phyloP scores from a whole-genome alignment of 2,888 invertebrate genomes.

The Auanema sp. region DNA sequence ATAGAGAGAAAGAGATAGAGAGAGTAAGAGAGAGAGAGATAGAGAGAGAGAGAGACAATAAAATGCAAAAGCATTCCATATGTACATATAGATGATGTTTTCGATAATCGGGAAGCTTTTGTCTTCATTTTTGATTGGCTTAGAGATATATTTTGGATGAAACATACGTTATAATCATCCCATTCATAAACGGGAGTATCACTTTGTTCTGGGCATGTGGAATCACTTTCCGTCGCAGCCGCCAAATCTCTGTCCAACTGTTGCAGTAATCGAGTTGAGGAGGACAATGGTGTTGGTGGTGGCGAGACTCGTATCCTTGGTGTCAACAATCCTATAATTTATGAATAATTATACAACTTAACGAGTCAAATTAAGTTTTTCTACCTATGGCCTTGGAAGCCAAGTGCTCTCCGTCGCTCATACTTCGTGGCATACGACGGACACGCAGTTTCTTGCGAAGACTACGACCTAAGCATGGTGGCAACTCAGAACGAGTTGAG shows the following conservation, averaged over 20 bases:
- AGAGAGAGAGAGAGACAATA: constrained; percentile 9
- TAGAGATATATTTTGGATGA: neutral
- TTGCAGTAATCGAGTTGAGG: constrained; percentile 36
- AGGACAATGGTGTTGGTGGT: constrained; percentile 34
- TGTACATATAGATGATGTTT: too few relatives aligned
- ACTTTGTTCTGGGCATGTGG: constrained; percentile 33
- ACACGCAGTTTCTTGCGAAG: constrained; percentile 33
- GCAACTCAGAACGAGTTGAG: constrained; percentile 48
- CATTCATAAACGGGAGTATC: constrained; percentile 49
- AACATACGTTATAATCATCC: constrained; percentile 52
- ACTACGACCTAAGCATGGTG: constrained; percentile 29
- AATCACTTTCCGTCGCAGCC: constrained; percentile 24
- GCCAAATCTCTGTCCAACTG: constrained; percentile 32
- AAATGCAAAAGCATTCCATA: neutral
- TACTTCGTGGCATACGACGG: constrained; percentile 44
- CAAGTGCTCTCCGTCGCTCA: constrained; percentile 54
- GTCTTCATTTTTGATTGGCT: too few relatives aligned
- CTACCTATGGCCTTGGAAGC: too few relatives aligned
- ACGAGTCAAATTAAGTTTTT: neutral
- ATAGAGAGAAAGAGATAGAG: too few relatives aligned
- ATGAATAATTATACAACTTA: too few relatives aligned
- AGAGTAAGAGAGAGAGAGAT: constrained; percentile 7
- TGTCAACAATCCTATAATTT: constrained; percentile 25
- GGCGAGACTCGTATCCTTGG: constrained; percentile 39
- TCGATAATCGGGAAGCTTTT: too few relatives aligned